Evolutionary conservation across 1,140 invertebrate species (phyloP).

Genomic region (Heliconius melpomene): DNA sequence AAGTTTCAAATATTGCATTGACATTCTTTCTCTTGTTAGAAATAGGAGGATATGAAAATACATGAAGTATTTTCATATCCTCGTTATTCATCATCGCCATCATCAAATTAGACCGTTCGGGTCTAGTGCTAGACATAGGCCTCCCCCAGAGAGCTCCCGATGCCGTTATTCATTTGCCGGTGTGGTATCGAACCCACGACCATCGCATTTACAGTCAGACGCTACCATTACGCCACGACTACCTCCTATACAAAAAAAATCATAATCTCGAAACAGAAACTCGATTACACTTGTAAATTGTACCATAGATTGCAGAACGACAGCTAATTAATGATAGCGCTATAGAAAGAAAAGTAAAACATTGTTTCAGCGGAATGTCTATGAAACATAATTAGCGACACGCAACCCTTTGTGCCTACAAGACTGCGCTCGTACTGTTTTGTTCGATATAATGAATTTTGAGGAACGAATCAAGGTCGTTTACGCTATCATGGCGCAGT

Average conservation of each 20-base stretch:
- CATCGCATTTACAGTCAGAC: not conserved
- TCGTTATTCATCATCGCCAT: too few species aligned
- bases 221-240: too few species aligned
- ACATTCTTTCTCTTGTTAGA: too few species aligned
- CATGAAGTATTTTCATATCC: too few species aligned
- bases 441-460: not conserved
- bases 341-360: not conserved
- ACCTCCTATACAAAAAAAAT: not conserved
- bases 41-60: too few species aligned
- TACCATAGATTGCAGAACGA: not conserved
- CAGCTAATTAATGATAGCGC: slow-evolving; percentile 3
- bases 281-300: not conserved
- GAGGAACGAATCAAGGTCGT: not conserved
- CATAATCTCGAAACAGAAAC: not conserved
- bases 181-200: too few species aligned
- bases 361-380: not conserved
- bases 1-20: too few species aligned
- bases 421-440: not conserved
- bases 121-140: too few species aligned
- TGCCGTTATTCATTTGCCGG: too few species aligned
- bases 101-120: too few species aligned
- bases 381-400: not conserved
- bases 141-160: too few species aligned
- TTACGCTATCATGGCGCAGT: not conserved
- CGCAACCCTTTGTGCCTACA: not conserved